Conservation (phyloP, 2,797 vertebrate species). For the Halcyon leucocephala region DNA sequence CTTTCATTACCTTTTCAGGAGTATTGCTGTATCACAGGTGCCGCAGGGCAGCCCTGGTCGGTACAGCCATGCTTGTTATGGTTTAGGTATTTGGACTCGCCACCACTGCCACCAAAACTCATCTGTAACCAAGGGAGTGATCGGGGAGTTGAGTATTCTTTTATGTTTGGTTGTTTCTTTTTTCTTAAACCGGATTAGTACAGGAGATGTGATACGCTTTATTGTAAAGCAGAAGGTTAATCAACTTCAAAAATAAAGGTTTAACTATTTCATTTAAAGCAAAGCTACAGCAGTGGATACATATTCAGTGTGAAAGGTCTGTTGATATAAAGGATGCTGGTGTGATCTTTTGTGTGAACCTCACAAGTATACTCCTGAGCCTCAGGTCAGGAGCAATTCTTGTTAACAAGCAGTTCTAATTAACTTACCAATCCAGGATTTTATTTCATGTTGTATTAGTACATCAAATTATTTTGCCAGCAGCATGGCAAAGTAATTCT, state of each 20-base stretch:
- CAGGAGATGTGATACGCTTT: neutral
- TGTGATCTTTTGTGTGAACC: neutral
- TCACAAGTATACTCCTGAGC: neutral
- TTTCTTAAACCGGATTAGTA: neutral
- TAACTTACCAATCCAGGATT: slow-evolving; percentile 45
- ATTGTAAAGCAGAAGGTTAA: neutral
- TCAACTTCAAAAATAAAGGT: slow-evolving; percentile 4
- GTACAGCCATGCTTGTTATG: neutral
- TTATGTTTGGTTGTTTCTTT: neutral
- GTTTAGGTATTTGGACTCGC: neutral
- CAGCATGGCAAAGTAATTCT: slow-evolving; percentile 15
- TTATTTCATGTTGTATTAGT: slow-evolving; percentile 24
- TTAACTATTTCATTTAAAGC: neutral
- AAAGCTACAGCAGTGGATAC: neutral
- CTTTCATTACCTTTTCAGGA: neutral
- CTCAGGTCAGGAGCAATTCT: neutral
- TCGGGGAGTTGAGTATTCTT: neutral
- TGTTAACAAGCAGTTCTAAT: slow-evolving; percentile 53
- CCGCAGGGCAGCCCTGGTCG: neutral
- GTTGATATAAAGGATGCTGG: neutral
- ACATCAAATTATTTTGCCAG: slow-evolving; percentile 41
- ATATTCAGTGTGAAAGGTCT: neutral
- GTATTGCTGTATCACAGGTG: neutral
- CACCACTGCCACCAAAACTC: neutral
- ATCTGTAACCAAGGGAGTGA: neutral